Conservation (phyloP, 2,888 invertebrate species). For the Stenurella melanura region DNA sequence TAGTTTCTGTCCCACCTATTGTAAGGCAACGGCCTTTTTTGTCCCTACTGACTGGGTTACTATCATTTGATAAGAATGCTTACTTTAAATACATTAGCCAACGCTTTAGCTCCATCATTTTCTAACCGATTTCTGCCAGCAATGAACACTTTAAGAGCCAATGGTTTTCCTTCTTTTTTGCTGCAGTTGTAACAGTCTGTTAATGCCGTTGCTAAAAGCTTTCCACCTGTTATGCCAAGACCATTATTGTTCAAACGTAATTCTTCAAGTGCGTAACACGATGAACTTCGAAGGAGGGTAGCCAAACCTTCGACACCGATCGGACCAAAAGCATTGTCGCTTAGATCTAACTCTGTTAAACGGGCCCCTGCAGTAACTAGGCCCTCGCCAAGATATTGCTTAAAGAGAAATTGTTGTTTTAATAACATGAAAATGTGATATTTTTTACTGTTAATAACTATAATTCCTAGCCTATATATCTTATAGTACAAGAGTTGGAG, state of each 20-base stretch:
- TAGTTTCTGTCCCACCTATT: no score
- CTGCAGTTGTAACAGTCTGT: conserved; percentile 82
- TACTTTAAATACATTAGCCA: conserved; percentile 89
- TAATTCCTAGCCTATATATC: no score
- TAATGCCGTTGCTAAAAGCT: conserved; percentile 85
- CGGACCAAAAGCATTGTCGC: conserved; percentile 98
- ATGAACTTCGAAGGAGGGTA: conserved; percentile 86
- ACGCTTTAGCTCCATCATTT: conserved; percentile 91
- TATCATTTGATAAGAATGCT: conserved; percentile 26
- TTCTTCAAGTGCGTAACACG: conserved; percentile 89
- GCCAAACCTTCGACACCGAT: conserved; percentile 93
- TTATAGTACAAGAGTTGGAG: no score
- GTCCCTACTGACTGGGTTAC: no score
- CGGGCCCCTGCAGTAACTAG: conserved; percentile 87
- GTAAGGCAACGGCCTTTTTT: no score
- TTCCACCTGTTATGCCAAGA: conserved; percentile 92
- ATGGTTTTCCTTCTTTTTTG: conserved; percentile 79
- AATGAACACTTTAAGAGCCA: conserved; percentile 88
- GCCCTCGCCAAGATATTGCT: conserved; percentile 85
- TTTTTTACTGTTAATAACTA: no score
- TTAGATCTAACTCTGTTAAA: conserved; percentile 90
- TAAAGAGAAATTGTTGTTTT: conserved; percentile 53
- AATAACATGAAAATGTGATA: no score
- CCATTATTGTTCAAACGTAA: conserved; percentile 97
- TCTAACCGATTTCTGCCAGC: conserved; percentile 96